Evolutionary conservation across 2,113 vertebrate species (phyloP).

Genomic region (Motacilla alba): DNA sequence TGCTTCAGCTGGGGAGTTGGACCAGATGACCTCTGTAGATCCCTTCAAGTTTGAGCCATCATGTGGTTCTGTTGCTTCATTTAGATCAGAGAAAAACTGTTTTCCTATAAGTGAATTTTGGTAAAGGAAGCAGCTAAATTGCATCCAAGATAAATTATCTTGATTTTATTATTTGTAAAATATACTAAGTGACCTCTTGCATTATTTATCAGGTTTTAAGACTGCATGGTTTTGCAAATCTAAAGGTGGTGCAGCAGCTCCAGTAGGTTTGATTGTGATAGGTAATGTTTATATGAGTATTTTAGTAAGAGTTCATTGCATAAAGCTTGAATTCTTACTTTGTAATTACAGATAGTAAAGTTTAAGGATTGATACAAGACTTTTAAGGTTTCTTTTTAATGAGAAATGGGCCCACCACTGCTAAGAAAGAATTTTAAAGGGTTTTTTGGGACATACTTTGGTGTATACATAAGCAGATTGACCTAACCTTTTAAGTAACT

Average conservation of each 20-base stretch:
- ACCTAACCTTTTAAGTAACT: background rate
- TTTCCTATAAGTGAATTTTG: background rate
- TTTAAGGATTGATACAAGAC: background rate
- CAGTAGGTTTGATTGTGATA: background rate
- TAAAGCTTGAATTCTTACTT: background rate
- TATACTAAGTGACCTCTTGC: background rate
- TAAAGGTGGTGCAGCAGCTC: background rate
- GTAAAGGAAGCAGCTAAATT: background rate
- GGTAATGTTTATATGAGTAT: background rate
- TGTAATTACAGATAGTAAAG: background rate
- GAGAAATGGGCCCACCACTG: background rate
- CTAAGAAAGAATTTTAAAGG: background rate
- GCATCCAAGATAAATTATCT: background rate
- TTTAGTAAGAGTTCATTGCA: background rate
- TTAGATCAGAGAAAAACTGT: background rate
- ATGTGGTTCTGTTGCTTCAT: background rate
- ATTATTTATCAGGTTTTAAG: background rate
- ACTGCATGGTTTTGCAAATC: background rate
- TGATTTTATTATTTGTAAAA: background rate
- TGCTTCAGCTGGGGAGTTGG: background rate
- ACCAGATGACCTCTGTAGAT: background rate
- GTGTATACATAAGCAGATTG: background rate
- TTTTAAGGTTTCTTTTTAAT: slow-evolving; percentile 44
- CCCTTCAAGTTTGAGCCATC: background rate
- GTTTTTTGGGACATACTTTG: background rate